phyloP scores from a whole-genome alignment of 2,797 vertebrate genomes.

The Odontamblyopus lacepedii region DNA sequence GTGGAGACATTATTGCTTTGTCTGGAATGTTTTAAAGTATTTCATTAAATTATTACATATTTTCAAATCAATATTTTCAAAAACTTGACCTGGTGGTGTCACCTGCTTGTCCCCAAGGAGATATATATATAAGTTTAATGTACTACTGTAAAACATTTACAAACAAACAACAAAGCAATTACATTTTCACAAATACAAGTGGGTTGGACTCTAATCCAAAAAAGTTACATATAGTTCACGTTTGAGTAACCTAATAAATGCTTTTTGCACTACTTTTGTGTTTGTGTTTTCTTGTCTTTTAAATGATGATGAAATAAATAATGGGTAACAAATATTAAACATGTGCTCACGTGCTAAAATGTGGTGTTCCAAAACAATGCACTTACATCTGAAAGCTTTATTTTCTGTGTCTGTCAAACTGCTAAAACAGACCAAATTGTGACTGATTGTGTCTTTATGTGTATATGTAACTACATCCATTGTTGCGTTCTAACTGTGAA shows the following conservation, averaged over 20 bases:
- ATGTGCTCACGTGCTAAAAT: background rate
- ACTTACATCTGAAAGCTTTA: conserved; percentile 1
- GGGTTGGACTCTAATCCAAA: too few relatives aligned
- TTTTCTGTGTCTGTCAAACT: conserved; percentile 9
- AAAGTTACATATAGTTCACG: too few relatives aligned
- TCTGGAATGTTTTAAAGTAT: background rate
- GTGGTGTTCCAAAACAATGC: conserved; percentile 3
- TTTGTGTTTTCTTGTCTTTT: background rate
- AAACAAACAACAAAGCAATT: background rate
- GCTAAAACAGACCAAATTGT: conserved; percentile 6
- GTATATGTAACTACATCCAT: conserved; percentile 9
- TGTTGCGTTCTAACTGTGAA: conserved; percentile 4
- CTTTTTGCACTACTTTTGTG: background rate
- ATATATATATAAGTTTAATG: background rate
- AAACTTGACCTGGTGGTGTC: background rate
- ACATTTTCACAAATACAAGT: background rate
- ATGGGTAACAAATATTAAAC: background rate
- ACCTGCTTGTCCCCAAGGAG: background rate
- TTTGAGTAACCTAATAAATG: background rate
- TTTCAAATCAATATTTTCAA: background rate
- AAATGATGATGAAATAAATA: background rate
- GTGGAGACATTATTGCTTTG: background rate
- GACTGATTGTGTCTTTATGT: conserved; percentile 9
- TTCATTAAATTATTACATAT: background rate
- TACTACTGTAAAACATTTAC: background rate